A percentile compares a stretch with the other conserved stretches of the same genome.
These are phyloP conservation scores for Schizothorax lantsangensis DNA, from an alignment of 2,797 vertebrate species.

Conservation along the genomic window DNA sequence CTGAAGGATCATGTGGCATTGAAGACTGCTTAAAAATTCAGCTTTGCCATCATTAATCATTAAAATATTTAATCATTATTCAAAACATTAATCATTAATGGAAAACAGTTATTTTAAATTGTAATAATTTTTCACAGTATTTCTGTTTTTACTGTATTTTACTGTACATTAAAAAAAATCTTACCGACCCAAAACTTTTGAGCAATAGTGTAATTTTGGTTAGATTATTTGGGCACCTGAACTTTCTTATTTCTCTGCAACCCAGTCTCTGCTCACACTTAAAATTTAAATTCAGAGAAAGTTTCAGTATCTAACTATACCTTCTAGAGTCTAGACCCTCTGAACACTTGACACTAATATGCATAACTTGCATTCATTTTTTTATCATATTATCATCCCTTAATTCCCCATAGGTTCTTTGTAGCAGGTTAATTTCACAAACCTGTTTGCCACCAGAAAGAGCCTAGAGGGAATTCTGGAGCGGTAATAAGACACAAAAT, in stretches of 20 bases:
- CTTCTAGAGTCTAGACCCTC: slow-evolving; percentile 1
- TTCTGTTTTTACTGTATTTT: not conserved
- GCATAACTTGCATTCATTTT: not conserved
- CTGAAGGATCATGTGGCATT: not conserved
- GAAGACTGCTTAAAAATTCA: not conserved
- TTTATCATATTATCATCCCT: slow-evolving; percentile 6
- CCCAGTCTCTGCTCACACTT: not conserved
- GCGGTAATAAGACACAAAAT: slow-evolving; percentile 29
- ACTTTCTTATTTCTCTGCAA: not conserved
- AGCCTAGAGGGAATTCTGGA: slow-evolving; percentile 12
- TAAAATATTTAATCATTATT: no score
- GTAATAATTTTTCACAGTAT: not conserved
- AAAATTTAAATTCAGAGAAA: not conserved
- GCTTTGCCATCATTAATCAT: not conserved
- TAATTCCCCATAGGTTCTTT: slow-evolving; percentile 16
- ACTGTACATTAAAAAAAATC: not conserved
- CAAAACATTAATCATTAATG: no score
- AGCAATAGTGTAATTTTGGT: not conserved
- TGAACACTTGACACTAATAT: slow-evolving; percentile 27
- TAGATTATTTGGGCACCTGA: not conserved
- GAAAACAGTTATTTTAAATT: not conserved
- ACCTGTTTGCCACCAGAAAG: slow-evolving; percentile 6
- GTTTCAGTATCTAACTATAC: slow-evolving; percentile 8
- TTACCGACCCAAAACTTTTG: not conserved
- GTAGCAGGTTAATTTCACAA: slow-evolving; percentile 27